Conservation (phyloP, 2,888 invertebrate genomes). For the Chironomus tentans region DNA sequence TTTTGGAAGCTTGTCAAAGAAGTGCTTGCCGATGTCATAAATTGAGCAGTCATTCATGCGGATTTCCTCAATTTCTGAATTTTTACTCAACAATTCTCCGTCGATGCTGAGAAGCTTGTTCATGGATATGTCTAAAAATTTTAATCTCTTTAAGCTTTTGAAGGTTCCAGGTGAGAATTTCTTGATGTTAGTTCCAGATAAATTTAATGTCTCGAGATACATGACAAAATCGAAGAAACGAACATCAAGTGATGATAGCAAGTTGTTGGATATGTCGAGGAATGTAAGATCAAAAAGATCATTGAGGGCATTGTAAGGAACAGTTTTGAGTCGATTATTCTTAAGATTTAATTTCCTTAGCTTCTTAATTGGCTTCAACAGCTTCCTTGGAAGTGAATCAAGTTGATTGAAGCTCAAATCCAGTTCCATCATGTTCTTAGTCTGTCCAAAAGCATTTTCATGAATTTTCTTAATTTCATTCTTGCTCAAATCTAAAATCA, state of each 20-base stretch:
- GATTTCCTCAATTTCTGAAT: not conserved
- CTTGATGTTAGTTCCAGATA: not conserved
- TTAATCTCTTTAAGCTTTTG: not conserved
- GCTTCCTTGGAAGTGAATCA: not conserved
- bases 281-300: not conserved
- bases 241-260: not conserved
- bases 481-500: not conserved
- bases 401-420: not conserved
- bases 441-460: not conserved
- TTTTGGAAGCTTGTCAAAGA: not conserved
- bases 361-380: conserved; percentile 1
- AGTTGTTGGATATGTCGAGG: not conserved
- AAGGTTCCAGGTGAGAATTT: not conserved
- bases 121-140: not conserved
- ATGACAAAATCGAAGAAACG: conserved; percentile 1
- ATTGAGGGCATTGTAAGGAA: not conserved
- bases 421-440: not conserved
- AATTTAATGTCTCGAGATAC: not conserved
- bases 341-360: not conserved
- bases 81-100: not conserved
- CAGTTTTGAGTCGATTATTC: not conserved
- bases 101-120: not conserved
- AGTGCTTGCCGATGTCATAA: not conserved
- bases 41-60: not conserved
- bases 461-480: not conserved